These are phyloP conservation scores for Athene cunicularia DNA, from an alignment of 2,113 vertebrate genomes.

Conservation along the genomic window DNA sequence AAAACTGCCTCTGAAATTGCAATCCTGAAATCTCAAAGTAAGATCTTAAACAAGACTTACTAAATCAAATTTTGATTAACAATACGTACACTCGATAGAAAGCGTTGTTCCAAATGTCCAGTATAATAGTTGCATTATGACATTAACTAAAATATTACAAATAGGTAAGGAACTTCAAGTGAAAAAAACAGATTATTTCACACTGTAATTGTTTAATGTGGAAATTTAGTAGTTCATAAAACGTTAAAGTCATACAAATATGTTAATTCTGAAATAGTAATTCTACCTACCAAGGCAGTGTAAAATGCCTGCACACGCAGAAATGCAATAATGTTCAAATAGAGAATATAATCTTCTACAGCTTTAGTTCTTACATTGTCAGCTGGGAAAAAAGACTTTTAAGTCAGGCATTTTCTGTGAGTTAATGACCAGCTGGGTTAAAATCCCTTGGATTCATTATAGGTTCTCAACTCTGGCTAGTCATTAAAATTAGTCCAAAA, in stretches of 20 bases:
- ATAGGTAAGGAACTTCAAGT: not conserved
- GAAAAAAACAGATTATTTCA: not conserved
- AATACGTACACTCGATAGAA: not conserved
- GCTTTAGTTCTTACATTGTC: not conserved
- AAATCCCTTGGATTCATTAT: not conserved
- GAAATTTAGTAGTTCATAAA: not conserved
- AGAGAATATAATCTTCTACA: not conserved
- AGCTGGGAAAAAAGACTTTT: not conserved
- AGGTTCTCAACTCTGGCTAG: not conserved
- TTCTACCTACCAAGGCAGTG: not conserved
- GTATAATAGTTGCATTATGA: not conserved
- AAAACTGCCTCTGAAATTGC: not conserved
- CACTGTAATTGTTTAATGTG: not conserved
- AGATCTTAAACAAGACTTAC: not conserved
- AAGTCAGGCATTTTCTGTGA: not conserved
- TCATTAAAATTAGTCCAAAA: not conserved
- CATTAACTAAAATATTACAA: not conserved
- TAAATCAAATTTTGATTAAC: not conserved
- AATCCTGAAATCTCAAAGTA: not conserved
- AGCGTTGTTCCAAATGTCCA: not conserved
- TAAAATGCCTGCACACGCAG: not conserved
- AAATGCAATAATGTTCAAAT: not conserved
- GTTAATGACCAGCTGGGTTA: not conserved
- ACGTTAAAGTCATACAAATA: not conserved
- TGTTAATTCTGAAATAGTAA: not conserved